Percentiles rank a stretch among this genome's conserved stretches.
These are phyloP conservation scores for Lasioglossum malachurum DNA, from an alignment of 2,888 invertebrate genomes.

Conservation along the genomic window DNA sequence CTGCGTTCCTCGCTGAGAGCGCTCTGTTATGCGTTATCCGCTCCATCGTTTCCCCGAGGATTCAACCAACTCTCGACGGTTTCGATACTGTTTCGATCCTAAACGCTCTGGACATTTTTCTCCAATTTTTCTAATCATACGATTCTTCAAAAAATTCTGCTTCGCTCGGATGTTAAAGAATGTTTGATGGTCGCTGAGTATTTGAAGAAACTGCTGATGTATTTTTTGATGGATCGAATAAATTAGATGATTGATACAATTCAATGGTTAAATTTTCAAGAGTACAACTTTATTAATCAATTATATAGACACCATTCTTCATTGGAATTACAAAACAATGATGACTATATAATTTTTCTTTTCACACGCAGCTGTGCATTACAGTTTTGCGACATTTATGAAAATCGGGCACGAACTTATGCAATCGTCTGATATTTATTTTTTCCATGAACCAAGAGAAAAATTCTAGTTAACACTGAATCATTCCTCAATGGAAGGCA, in stretches of 20 bases:
- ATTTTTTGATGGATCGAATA: neutral
- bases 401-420: too few species aligned
- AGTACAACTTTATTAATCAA: too few species aligned
- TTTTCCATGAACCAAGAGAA: too few species aligned
- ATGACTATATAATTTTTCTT: too few species aligned
- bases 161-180: neutral
- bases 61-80: neutral
- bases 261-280: too few species aligned
- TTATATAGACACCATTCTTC: too few species aligned
- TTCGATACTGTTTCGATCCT: neutral
- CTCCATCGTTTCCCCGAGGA: neutral
- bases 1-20: constrained; percentile 27
- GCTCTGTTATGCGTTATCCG: constrained; percentile 51
- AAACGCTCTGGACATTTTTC: neutral
- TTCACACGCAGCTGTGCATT: too few species aligned
- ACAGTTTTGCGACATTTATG: too few species aligned
- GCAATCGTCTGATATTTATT: too few species aligned
- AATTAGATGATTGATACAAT: too few species aligned
- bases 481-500: neutral
- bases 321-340: too few species aligned
- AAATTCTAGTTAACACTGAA: neutral
- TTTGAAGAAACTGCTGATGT: too few species aligned
- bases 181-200: neutral
- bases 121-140: neutral
- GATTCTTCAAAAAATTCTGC: neutral